Conservation (phyloP, 2,888 invertebrate species). For the Diplazon laetatorius region DNA sequence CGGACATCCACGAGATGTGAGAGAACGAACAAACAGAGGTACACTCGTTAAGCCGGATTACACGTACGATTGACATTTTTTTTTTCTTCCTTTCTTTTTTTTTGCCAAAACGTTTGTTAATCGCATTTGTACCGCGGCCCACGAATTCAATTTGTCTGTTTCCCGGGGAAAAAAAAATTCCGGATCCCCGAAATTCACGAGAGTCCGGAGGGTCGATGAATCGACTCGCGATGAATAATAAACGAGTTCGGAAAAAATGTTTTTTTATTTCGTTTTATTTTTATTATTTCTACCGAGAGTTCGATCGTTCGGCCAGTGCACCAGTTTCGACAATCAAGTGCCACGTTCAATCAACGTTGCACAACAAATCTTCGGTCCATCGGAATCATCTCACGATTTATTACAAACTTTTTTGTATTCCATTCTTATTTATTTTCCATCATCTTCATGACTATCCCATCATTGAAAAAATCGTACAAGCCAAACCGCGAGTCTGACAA, state of each 20-base stretch:
- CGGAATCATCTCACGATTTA: too few relatives aligned
- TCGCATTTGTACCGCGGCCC: slow-evolving; percentile 75
- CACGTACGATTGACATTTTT: slow-evolving; percentile 78
- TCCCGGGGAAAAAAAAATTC: slow-evolving; percentile 62
- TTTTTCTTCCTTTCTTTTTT: too few relatives aligned
- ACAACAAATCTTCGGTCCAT: too few relatives aligned
- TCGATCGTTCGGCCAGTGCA: too few relatives aligned
- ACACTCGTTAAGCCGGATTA: slow-evolving; percentile 78
- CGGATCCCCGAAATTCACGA: slow-evolving; percentile 30
- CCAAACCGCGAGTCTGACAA: too few relatives aligned
- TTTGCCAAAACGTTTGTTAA: slow-evolving; percentile 74
- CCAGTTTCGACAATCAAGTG: not conserved
- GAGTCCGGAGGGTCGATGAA: slow-evolving; percentile 44
- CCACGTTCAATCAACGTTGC: too few relatives aligned
- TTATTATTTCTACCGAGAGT: too few relatives aligned
- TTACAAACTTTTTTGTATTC: too few relatives aligned
- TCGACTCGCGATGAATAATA: slow-evolving; percentile 70
- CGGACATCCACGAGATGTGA: slow-evolving; percentile 8
- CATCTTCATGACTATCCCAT: too few relatives aligned
- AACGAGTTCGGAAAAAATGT: slow-evolving; percentile 41
- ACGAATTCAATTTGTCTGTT: slow-evolving; percentile 78
- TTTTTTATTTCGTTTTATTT: too few relatives aligned
- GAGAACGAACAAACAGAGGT: slow-evolving; percentile 67
- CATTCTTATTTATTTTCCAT: too few relatives aligned
- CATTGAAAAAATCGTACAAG: too few relatives aligned